Base-by-base conservation (phyloP, 1,140 invertebrate genomes). In the Drosophila elegans region DNA sequence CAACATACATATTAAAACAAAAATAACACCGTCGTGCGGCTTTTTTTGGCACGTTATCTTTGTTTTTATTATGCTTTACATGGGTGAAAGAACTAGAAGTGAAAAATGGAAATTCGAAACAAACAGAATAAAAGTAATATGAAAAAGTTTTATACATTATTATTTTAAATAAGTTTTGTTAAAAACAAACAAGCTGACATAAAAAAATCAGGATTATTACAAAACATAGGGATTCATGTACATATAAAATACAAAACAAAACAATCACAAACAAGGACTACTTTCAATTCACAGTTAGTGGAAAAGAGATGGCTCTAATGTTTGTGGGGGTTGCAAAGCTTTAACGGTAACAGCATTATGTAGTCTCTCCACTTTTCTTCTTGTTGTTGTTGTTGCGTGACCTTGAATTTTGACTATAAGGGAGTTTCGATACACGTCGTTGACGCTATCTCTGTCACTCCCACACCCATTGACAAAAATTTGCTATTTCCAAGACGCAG, bases 271-370 rank as follows among this genome's bases (percentile, higher is more conserved):
- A 36, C 3, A 27, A 21, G 32, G 39, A 25, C 10, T 25, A 41
- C 51, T 62, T 25, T 11, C 27, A 44, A 32, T 54, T 49, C 4
- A 27, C 44, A 75, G 49, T 56, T 57, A 13, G 73, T 45, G 53
- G 13, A 36, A 76, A 27, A 59, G 72, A 59, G 73, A 76, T 38
- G 16, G 42, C 61, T 13, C 27, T 27, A 36, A 38, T 76, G 44
- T 41, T 74, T 75, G 62, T 57, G 73, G 46, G 72, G 73, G 73
- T 75, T 57, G 72, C 42, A 75, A 64, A 76, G 73, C 72, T 76
- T 66, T 54, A 76, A 67, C 61, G 72, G 72, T 67, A 67, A 69
- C 42, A 36, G 10, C 59, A 75, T 76, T 76, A 75, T 75, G 73
- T 76, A 38, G 67, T 52, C 38, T 32, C 36, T 52, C 10, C 29